Evolutionary conservation across 2,797 vertebrate genomes (phyloP).

Genomic region (Chloroceryle inda): DNA sequence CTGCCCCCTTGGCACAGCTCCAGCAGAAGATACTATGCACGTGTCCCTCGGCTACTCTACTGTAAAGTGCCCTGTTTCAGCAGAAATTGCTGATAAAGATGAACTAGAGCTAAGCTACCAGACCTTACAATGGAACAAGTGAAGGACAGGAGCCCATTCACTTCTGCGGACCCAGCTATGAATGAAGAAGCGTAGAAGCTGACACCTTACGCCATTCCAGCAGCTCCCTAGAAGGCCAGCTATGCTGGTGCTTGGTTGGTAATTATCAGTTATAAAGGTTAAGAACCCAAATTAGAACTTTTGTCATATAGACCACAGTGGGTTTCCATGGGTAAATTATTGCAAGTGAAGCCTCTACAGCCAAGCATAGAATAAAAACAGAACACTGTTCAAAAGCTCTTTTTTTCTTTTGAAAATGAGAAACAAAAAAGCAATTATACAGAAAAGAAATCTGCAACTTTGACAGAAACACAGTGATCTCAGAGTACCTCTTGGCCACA

Average conservation of each 20-base stretch:
- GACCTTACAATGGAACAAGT: constrained; percentile 14
- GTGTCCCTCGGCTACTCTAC: neutral
- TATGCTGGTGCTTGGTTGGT: neutral
- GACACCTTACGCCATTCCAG: neutral
- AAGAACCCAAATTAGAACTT: neutral
- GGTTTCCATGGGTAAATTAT: constrained; percentile 17
- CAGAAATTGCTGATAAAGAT: neutral
- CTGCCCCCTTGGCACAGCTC: neutral
- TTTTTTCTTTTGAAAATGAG: constrained; percentile 61
- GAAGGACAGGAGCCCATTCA: constrained; percentile 6
- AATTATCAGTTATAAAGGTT: neutral
- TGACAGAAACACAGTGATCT: constrained; percentile 60
- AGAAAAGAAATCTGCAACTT: constrained; percentile 71
- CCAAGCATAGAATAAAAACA: constrained; percentile 19
- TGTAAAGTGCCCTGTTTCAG: constrained; percentile 22
- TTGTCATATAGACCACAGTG: neutral
- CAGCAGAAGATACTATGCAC: neutral
- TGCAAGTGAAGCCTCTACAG: neutral
- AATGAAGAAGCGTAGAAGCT: neutral
- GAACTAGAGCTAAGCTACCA: neutral
- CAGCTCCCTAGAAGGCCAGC: neutral
- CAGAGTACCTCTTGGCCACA: constrained; percentile 21
- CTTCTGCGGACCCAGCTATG: neutral
- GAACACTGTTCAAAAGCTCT: constrained; percentile 63
- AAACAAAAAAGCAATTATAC: constrained; percentile 50